Evolutionary conservation across 2,888 invertebrate genomes (phyloP), one percentile per base, ranked within the genome.

Genomic region (Sericinus montela): DNA sequence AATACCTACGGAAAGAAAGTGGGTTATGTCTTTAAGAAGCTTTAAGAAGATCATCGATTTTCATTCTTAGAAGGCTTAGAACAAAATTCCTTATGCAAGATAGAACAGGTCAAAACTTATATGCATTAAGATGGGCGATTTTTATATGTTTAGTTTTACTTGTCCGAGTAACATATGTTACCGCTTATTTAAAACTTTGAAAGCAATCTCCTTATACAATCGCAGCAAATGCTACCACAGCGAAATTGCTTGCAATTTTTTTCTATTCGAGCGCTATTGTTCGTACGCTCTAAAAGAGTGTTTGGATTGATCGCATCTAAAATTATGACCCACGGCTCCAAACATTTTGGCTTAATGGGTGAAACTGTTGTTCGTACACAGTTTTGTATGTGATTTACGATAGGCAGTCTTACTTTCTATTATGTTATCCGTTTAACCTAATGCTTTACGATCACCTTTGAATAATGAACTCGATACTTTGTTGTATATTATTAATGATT

Each of bases 191-290:
- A 41, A 15, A 13, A 28, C 36, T 30, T 48, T 35, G 41, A 40
- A 40, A 32, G 16, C 34, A 41, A 48, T 48, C 47, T 37, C 19
- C 19, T 41, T 41, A 29, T 35, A 19, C 19, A 41, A 48, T 48
- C 47, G 11, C 29, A 28, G 25, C 47, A 29, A 42, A 34, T 16
- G 32, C n/a, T 28, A 10, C 19, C 16, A 11, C 30, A 59, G 56
- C 56, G 48, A 74, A 80, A 80, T 78, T 78, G 76, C 67, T 65
- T n/a, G n/a, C n/a, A n/a, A n/a, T n/a, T 75, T 75, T 74, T 75
- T 66, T 73, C 75, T 65, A 63, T 61, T 59, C 70, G 69, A 65
- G 69, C 63, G 63, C 66, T 57, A 79, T 82, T 80, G 80, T 80
- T 73, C 69, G 64, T 62, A 52, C 55, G 48, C 58, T 55, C 55